phyloP scores from a whole-genome alignment of 2,113 vertebrate species.

The Neofelis nebulosa region DNA sequence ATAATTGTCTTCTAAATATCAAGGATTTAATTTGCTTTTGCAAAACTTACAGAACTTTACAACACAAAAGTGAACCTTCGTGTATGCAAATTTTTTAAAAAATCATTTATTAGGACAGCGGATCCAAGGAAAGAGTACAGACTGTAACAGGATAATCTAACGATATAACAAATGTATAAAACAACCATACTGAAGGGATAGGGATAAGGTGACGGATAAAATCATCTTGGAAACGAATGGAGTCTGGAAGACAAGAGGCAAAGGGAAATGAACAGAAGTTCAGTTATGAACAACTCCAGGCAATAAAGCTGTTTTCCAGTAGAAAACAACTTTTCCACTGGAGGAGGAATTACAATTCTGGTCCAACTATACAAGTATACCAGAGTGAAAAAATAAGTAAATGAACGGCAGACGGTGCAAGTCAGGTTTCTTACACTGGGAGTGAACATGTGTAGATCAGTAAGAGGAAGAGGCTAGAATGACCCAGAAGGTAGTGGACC shows the following conservation, averaged over 20 bases:
- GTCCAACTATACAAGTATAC: not conserved
- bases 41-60: not conserved
- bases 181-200: not conserved
- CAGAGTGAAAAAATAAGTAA: not conserved
- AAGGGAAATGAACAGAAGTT: not conserved
- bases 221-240: not conserved
- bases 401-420: too few species aligned
- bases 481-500: not conserved
- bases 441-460: not conserved
- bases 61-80: not conserved
- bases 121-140: not conserved
- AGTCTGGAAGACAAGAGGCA: not conserved
- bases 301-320: not conserved
- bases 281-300: not conserved
- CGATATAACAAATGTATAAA: not conserved
- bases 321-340: too few species aligned
- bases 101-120: not conserved
- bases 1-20: not conserved
- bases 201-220: not conserved
- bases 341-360: not conserved
- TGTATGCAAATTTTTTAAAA: not conserved
- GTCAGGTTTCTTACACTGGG: not conserved
- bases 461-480: not conserved
- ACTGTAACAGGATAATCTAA: not conserved
- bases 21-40: not conserved